Conservation (phyloP, 1,140 invertebrate species). For the Potamilus streckersoni region DNA sequence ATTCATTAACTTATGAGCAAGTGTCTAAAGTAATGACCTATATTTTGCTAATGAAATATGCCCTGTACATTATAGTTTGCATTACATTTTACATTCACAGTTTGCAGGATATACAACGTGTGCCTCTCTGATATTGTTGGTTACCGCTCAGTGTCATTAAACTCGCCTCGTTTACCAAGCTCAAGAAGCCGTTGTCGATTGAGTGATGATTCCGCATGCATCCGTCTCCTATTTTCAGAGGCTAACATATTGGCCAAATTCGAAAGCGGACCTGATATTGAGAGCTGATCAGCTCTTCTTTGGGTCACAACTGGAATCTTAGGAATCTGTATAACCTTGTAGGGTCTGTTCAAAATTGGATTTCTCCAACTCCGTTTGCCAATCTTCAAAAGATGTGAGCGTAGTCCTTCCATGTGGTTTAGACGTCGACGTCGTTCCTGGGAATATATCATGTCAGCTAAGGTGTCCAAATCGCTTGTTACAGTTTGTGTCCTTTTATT, state of each 20-base stretch:
- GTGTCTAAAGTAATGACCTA: no score
- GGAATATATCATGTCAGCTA: conserved; percentile 14
- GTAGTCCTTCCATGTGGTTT: not conserved
- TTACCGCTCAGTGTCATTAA: no score
- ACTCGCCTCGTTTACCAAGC: conserved; percentile 15
- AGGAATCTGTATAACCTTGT: not conserved
- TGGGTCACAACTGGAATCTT: not conserved
- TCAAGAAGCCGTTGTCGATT: conserved; percentile 24
- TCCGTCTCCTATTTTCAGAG: conserved; percentile 12
- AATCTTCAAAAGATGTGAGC: conserved; percentile 6
- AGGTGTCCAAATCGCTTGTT: conserved; percentile 2
- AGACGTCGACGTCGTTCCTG: not conserved
- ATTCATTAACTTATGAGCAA: no score
- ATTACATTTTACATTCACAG: no score
- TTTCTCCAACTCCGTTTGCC: conserved; percentile 10
- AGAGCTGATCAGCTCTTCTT: conserved; percentile 22
- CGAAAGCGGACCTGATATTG: conserved; percentile 29
- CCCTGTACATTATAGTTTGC: no score
- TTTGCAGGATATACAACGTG: no score
- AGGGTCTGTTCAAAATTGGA: not conserved
- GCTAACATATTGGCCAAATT: conserved; percentile 26
- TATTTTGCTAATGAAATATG: no score
- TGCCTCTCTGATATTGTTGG: no score
- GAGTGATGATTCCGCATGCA: conserved; percentile 8
- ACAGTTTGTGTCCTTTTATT: conserved; percentile 10